Base-by-base conservation (phyloP, 2,797 vertebrate species). In the Taeniopygia guttata region DNA sequence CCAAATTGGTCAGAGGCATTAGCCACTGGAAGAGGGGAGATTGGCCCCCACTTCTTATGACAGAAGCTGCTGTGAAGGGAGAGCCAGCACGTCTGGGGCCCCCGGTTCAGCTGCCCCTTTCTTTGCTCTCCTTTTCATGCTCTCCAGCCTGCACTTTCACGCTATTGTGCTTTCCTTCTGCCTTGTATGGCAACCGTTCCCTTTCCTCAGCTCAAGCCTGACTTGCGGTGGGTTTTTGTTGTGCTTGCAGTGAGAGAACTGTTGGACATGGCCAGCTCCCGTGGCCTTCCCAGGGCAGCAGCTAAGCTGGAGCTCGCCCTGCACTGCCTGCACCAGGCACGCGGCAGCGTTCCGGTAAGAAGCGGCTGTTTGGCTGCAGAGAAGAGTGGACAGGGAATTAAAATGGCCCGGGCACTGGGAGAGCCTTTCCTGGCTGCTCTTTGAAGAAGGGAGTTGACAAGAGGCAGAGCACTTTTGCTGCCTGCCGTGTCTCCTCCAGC, bases 251-350 rank as follows among this genome's bases (percentile, higher is more conserved):
- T n/a, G n/a, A n/a, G n/a, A n/a, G n/a, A n/a, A n/a, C n/a, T n/a
- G n/a, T n/a, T n/a, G n/a, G n/a, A n/a, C 52, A 58, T 84, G 70
- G 81, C 81, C 32, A 26, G n/a, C 26, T 74, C 70, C 21, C 54
- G 69, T 10, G 81, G 58, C 68, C 2, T 34, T 55, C 8, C 80
- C 26, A 2, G 32, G 5, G 13, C 43, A 58, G 11, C 62, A 49
- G 36, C 32, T 4, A 34, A 66, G 6, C 36, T 74, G 60, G 81
- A 84, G 52, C 81, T 32, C 1, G 81, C 70, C 60, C 60, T 84
- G 45, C 81, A 84, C 45, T 84, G 81, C 70, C 52, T 84, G 70
- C 60, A 84, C 14, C 70, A 74, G 81, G 60, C 81, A 2, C 26
- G 10, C 2, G 70, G 70, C 70, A 84, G 45, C 10, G 26, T 84